These are phyloP conservation scores for Liopterus haemorrhoidalis DNA, from an alignment of 2,888 invertebrate species.

Conservation along the genomic window DNA sequence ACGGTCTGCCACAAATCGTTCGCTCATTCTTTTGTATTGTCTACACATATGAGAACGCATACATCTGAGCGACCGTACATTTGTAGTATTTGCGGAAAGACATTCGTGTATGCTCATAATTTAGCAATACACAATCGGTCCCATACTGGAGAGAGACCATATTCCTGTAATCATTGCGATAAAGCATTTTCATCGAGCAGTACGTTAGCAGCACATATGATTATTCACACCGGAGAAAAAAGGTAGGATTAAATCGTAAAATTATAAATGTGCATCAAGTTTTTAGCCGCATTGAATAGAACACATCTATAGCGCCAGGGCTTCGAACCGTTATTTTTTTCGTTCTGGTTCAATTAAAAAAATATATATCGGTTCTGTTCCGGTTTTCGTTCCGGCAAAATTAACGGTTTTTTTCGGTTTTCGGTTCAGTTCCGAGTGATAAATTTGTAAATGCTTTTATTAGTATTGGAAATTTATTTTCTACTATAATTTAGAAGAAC, in stretches of 20 bases:
- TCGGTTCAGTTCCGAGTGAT: too few relatives aligned
- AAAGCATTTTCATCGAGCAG: slow-evolving; percentile 37
- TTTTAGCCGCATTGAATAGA: too few relatives aligned
- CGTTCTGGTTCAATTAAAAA: too few relatives aligned
- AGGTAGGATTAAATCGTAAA: slow-evolving; percentile 12
- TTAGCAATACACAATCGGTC: slow-evolving; percentile 37
- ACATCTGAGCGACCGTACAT: slow-evolving; percentile 38
- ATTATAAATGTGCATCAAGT: not conserved
- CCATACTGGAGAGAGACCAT: slow-evolving; percentile 40
- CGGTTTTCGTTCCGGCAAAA: too few relatives aligned
- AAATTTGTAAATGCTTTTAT: too few relatives aligned
- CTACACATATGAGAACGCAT: slow-evolving; percentile 38
- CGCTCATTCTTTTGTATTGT: slow-evolving; percentile 36
- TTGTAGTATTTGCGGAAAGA: slow-evolving; percentile 39
- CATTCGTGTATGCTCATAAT: slow-evolving; percentile 39
- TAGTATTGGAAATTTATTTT: too few relatives aligned
- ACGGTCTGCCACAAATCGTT: slow-evolving; percentile 37
- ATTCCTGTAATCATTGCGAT: slow-evolving; percentile 35
- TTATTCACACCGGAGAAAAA: slow-evolving; percentile 34
- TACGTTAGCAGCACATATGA: slow-evolving; percentile 33
- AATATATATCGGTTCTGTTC: too few relatives aligned
- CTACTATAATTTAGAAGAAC: too few relatives aligned
- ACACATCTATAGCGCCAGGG: too few relatives aligned
- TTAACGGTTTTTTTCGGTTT: too few relatives aligned
- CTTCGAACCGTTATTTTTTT: too few relatives aligned